Evolutionary conservation across 2,888 invertebrate species (phyloP), one percentile per base, ranked within the genome.

Genomic region (Acanthosepion esculentum): DNA sequence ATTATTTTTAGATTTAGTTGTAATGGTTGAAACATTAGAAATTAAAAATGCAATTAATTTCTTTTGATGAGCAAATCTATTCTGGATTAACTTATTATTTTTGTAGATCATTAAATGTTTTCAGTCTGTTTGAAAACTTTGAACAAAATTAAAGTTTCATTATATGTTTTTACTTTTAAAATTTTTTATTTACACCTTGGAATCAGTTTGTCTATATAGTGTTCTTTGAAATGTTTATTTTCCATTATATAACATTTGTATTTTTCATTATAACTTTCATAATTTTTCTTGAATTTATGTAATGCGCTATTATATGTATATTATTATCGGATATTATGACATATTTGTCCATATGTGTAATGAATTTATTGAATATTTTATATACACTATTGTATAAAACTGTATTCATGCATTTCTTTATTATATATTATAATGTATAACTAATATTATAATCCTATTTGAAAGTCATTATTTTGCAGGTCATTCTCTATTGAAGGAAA

Each of bases 391-490:
- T 64, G 23, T 23, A 78, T 78, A 64, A 29, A 26, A 59, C 23
- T 64, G n/a, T 15, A 8, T n/a, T 78, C n/a, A 78, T 78, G 10
- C 12, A n/a, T 78, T 8, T 78, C 2, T 78, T 8, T 78, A 78
- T 78, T 78, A 78, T 78, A 10, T 78, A n/a, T 78, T 78, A n/a
- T 15, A n/a, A 78, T 78, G 4, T 78, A 78, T 78, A 33, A 78
- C n/a, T 78, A 78, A 78, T 78, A 18, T 78, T n/a, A 41, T 41
- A 41, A 41, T 41, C 41, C 41, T 41, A 12, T n/a, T 78, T 78
- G 78, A n/a, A 78, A 78, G n/a, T 78, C n/a, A 78, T 78, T 78
- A 78, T 78, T 78, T 78, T 78, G 78, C 78, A 78, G 78, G 78
- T 78, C 23, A 59, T 59, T 20, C 59, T 59, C 59, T n/a, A n/a